Evolutionary conservation across 2,113 vertebrate species (phyloP).

Genomic region (Mirounga angustirostris): DNA sequence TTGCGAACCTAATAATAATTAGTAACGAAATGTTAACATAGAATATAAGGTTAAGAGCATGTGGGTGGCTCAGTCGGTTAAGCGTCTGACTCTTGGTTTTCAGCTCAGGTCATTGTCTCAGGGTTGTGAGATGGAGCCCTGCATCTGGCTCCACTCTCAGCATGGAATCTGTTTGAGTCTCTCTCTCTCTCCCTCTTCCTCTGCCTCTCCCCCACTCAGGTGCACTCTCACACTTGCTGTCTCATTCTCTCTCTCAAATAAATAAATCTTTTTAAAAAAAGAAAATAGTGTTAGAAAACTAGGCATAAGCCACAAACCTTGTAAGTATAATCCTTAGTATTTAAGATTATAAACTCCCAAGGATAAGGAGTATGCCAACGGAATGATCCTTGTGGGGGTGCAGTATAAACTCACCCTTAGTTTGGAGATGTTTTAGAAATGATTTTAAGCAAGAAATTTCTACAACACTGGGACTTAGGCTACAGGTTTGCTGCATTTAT

Average conservation of each 20-base stretch:
- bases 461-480: too few species aligned
- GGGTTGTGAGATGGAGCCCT: neutral
- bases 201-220: neutral
- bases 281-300: neutral
- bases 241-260: too few species aligned
- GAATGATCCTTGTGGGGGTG: neutral
- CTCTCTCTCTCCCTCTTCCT: neutral
- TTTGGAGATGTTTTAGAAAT: neutral
- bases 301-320: neutral
- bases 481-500: neutral
- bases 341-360: neutral
- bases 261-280: neutral
- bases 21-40: neutral
- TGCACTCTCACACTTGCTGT: neutral
- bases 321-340: neutral
- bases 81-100: neutral
- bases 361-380: neutral
- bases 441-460: neutral
- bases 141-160: neutral
- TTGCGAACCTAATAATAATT: constrained; percentile 13
- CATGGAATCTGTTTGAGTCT: neutral
- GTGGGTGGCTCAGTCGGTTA: neutral
- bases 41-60: neutral
- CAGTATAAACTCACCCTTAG: neutral
- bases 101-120: neutral